Conservation (phyloP, 2,797 vertebrate species). For the Orientallactaga sibirica region DNA sequence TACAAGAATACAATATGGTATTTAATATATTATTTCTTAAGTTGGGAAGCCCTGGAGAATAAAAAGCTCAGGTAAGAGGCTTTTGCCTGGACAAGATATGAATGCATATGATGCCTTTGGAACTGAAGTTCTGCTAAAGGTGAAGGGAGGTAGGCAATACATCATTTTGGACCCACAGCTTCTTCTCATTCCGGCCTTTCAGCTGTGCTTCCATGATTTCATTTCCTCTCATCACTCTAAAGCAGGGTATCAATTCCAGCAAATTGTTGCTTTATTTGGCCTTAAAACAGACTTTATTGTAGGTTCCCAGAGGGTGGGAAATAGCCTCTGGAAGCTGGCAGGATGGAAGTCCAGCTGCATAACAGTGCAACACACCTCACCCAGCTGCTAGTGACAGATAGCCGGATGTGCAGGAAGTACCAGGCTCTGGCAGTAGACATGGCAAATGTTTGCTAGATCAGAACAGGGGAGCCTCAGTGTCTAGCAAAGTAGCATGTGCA, state of each 20-base stretch:
- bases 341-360: constrained; percentile 55
- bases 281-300: constrained; percentile 56
- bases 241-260: constrained; percentile 57
- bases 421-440: constrained; percentile 2
- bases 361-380: constrained; percentile 41
- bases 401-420: background rate
- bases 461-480: constrained; percentile 34
- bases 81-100: constrained; percentile 41
- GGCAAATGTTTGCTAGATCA: constrained; percentile 23
- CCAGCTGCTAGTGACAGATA: background rate
- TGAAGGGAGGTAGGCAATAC: constrained; percentile 45
- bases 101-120: constrained; percentile 45
- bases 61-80: constrained; percentile 25
- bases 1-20: background rate
- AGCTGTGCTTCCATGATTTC: constrained; percentile 60
- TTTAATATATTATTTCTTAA: constrained; percentile 64
- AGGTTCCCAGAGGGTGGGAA: constrained; percentile 21
- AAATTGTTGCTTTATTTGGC: constrained; percentile 42
- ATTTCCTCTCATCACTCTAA: constrained; percentile 33
- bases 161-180: constrained; percentile 49
- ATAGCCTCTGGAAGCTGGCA: constrained; percentile 13
- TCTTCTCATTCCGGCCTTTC: constrained; percentile 5
- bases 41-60: constrained; percentile 42
- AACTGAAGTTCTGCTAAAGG: constrained; percentile 37
- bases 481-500: constrained; percentile 33